Conservation (phyloP, 1,140 invertebrate species). For the Zaprionus ornatus region DNA sequence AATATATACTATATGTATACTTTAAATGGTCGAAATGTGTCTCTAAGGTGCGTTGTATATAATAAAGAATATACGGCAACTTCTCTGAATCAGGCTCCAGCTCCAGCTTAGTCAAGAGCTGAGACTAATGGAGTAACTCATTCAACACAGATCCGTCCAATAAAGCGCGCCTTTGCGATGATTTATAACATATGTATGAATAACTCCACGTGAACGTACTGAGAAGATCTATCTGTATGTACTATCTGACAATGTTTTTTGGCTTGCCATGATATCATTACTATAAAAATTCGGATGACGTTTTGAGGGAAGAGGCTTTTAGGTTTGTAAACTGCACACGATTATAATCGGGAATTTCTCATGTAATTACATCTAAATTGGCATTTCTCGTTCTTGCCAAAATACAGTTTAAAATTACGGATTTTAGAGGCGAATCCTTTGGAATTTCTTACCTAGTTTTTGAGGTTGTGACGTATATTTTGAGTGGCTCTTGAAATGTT, state of each 20-base stretch:
- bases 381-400: background rate
- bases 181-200: background rate
- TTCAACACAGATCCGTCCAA: background rate
- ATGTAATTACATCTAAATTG: background rate
- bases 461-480: background rate
- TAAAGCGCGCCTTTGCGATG: background rate
- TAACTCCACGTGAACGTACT: background rate
- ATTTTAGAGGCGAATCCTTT: background rate
- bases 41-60: no score
- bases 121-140: background rate
- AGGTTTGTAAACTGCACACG: background rate
- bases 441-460: background rate
- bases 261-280: constrained; percentile 19
- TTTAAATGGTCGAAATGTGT: no score
- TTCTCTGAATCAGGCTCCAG: background rate
- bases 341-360: background rate
- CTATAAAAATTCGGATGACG: background rate
- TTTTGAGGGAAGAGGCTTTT: background rate
- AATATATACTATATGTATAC: no score
- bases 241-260: background rate
- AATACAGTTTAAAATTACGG: background rate
- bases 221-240: background rate
- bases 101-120: background rate
- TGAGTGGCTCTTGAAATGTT: background rate
- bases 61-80: background rate